A percentile compares a stretch with the other conserved stretches of the same genome.
phyloP scores from a whole-genome alignment of 2,113 vertebrate genomes.

The Neotoma lepida region DNA sequence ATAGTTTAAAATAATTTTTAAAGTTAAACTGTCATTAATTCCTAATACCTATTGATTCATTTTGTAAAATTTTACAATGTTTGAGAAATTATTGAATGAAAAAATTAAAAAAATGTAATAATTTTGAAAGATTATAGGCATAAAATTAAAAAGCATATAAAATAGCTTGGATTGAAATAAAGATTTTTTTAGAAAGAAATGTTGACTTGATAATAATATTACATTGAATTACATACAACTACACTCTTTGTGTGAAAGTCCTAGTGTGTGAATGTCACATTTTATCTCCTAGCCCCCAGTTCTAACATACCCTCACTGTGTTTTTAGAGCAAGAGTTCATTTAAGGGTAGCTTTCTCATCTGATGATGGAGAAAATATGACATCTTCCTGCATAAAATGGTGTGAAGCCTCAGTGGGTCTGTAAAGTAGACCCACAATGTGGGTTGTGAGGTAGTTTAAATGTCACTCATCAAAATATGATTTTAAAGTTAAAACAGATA shows the following conservation, averaged over 20 bases:
- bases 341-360: constrained; percentile 39
- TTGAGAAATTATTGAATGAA: constrained; percentile 28
- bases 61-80: constrained; percentile 25
- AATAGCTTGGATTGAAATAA: constrained; percentile 18
- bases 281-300: constrained; percentile 8
- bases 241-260: background rate
- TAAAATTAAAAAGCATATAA: background rate
- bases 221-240: background rate
- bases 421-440: background rate
- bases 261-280: background rate
- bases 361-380: constrained; percentile 26
- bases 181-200: constrained; percentile 44
- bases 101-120: constrained; percentile 7
- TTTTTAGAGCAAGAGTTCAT: constrained; percentile 36
- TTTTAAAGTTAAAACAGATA: background rate
- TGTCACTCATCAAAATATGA: background rate
- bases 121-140: background rate
- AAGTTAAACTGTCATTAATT: constrained; percentile 60
- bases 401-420: constrained; percentile 26
- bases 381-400: background rate
- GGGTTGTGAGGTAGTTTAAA: background rate
- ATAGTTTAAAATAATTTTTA: constrained; percentile 57
- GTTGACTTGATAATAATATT: constrained; percentile 41
- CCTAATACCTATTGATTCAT: background rate
- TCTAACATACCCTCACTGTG: constrained; percentile 33